Conservation (phyloP, 1,140 invertebrate genomes). For the Chrysopa pallens region DNA sequence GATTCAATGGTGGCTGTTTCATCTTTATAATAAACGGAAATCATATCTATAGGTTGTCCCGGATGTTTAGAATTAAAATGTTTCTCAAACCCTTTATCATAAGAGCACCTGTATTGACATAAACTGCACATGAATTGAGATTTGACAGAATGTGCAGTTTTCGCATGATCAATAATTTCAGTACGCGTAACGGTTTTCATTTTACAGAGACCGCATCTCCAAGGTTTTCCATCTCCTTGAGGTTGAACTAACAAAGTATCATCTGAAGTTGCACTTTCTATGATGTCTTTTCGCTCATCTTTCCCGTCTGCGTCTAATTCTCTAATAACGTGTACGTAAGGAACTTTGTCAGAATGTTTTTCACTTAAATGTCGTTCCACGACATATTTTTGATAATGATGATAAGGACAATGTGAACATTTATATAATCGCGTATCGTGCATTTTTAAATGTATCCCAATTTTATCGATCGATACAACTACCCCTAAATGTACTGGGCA, state of each 20-base stretch:
- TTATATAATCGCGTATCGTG: slow-evolving; percentile 51
- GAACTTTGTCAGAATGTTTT: slow-evolving; percentile 34
- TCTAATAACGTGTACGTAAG: slow-evolving; percentile 32
- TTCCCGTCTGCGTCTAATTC: slow-evolving; percentile 27
- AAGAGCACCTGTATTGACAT: slow-evolving; percentile 36
- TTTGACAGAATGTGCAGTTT: slow-evolving; percentile 35
- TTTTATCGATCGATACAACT: slow-evolving; percentile 25
- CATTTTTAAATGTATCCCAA: slow-evolving; percentile 52
- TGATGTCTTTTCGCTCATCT: slow-evolving; percentile 13
- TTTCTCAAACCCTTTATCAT: slow-evolving; percentile 30
- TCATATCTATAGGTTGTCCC: slow-evolving; percentile 17
- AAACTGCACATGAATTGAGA: slow-evolving; percentile 45
- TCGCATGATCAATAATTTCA: slow-evolving; percentile 36
- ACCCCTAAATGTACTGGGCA: slow-evolving; percentile 27
- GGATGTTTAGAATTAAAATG: slow-evolving; percentile 34
- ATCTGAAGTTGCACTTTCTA: slow-evolving; percentile 8
- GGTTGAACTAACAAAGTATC: slow-evolving; percentile 2
- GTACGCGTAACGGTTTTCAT: slow-evolving; percentile 36
- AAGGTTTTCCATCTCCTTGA: slow-evolving; percentile 30
- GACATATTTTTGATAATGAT: slow-evolving; percentile 38
- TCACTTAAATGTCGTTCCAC: slow-evolving; percentile 47
- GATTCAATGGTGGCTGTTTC: background rate
- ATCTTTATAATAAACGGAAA: slow-evolving; percentile 12
- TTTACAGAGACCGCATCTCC: slow-evolving; percentile 50
- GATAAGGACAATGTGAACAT: slow-evolving; percentile 43